Base-by-base conservation (phyloP, 2,113 vertebrate genomes). In the Callopanchax toddi region DNA sequence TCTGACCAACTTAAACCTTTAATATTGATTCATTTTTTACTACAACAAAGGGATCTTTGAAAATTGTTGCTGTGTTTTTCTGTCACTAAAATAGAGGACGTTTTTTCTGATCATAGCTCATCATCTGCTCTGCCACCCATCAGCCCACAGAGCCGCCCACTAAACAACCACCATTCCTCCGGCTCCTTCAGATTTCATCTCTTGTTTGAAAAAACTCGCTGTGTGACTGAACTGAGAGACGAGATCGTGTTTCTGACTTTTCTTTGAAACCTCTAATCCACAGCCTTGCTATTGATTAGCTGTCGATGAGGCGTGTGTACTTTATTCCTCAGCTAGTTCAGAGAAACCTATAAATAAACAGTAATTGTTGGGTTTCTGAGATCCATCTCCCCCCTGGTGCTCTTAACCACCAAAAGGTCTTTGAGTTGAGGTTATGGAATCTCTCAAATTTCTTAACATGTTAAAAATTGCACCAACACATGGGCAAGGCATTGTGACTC, bases 221-320 rank as follows among this genome's bases (percentile, higher is more conserved):
- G 25, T 16, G 46, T 34, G 46, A 61, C 60, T 36, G 34, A 69
- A 54, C 39, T 20, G 53, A 21, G 37, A 18, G 37, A 60, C 65
- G 20, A 56, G 68, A 46, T 32, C 15, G 4, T 34, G 6, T 70
- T 25, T 7, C 21, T 48, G 45, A 5, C 11, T 23, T 25, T 46
- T 46, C 60, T 60, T 79, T 76, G 51, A 69, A 53, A 69, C 60
- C 59, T 11, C 46, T 21, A 54, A 71, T 43, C 74, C 23, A 18
- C 64, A 37, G 62, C 62, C 34, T 48, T 45, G 9, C 43, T 71
- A 80, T 86, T 86, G 80, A 86, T 85, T 64, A 81, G 75, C 52
- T 54, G 77, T 55, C 60, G 68, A 75, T 71, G 72, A 83, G 50
- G 46, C 56, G 13, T 23, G 34, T 66, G 40, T 69, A 61, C 78